These are phyloP conservation scores for Parasteatoda lunata DNA, from an alignment of 2,888 invertebrate species.

Conservation along the genomic window DNA sequence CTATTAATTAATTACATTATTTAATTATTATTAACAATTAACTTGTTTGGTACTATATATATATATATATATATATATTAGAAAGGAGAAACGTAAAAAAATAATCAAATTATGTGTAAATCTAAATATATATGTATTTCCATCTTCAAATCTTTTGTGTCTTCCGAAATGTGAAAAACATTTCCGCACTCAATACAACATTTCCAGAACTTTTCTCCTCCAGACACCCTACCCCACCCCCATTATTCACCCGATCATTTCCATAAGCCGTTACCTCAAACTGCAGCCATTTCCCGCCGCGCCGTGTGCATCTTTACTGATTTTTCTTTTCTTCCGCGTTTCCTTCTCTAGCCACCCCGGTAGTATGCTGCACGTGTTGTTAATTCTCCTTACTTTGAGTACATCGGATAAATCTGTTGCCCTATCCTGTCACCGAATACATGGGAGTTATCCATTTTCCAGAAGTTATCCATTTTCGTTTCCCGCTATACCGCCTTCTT, in stretches of 20 bases:
- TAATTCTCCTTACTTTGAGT: slow-evolving; percentile 30
- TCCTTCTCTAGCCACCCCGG: background rate
- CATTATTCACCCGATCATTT: slow-evolving; percentile 25
- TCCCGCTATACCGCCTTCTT: background rate
- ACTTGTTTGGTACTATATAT: no score
- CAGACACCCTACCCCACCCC: background rate
- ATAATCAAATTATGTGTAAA: no score
- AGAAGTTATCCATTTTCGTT: background rate
- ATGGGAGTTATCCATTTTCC: background rate
- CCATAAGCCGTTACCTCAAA: slow-evolving; percentile 37
- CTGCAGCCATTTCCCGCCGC: slow-evolving; percentile 33
- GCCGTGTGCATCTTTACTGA: slow-evolving; percentile 24
- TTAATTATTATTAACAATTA: no score
- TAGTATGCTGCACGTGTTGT: slow-evolving; percentile 20
- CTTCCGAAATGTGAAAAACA: no score
- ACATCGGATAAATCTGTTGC: slow-evolving; percentile 55
- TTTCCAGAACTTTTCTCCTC: background rate
- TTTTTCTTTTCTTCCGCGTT: slow-evolving; percentile 41
- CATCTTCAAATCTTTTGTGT: no score
- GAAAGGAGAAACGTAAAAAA: no score
- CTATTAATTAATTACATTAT: no score
- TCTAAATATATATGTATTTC: no score
- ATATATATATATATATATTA: no score
- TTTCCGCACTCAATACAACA: background rate
- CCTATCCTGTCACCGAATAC: slow-evolving; percentile 1